These are phyloP conservation scores for Oreotragus oreotragus DNA, from an alignment of 2,113 vertebrate genomes.

Conservation along the genomic window DNA sequence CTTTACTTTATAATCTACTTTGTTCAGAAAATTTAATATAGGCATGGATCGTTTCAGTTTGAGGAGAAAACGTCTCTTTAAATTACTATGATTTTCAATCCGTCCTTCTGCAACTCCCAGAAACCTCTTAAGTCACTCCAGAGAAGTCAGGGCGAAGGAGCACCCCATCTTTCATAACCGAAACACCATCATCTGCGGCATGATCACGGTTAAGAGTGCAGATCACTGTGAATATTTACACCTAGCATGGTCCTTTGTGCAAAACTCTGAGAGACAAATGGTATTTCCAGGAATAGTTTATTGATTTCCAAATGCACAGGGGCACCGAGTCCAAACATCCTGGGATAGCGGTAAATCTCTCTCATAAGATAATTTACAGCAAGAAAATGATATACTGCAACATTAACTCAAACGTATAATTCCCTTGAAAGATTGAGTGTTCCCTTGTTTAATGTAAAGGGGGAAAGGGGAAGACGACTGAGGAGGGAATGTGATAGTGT, in stretches of 20 bases:
- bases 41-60: neutral
- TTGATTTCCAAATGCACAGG: conserved; percentile 77
- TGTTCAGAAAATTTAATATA: neutral
- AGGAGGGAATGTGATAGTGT: neutral
- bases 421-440: conserved; percentile 20
- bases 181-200: neutral
- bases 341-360: conserved; percentile 72
- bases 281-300: conserved; percentile 73
- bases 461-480: conserved; percentile 35
- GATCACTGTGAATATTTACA: conserved; percentile 57
- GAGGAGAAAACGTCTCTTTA: neutral
- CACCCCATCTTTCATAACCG: neutral
- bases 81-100: neutral
- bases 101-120: neutral
- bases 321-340: conserved; percentile 63
- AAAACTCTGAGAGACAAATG: conserved; percentile 66
- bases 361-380: conserved; percentile 69
- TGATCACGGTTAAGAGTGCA: neutral
- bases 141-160: neutral
- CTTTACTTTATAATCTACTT: conserved; percentile 6
- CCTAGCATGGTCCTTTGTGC: conserved; percentile 64
- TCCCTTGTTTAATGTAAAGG: conserved; percentile 56
- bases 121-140: neutral
- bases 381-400: conserved; percentile 68
- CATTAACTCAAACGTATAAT: conserved; percentile 52